These are phyloP conservation scores for Oceanodroma leucorhoa DNA, from an alignment of 2,797 vertebrate species.

Conservation along the genomic window DNA sequence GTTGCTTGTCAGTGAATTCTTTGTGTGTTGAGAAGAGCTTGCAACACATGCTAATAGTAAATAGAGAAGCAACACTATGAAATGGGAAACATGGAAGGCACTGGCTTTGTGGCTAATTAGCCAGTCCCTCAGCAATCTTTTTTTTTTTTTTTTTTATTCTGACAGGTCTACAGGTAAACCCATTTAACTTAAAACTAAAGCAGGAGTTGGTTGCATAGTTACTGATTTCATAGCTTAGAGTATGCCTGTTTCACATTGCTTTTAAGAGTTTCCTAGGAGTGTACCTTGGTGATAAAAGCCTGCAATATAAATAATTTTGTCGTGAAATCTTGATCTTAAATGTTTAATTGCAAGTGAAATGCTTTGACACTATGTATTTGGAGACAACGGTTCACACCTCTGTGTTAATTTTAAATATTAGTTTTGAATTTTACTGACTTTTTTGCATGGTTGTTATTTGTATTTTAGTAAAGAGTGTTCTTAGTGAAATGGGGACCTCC, in stretches of 20 bases:
- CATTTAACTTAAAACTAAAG: neutral
- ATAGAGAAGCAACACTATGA: neutral
- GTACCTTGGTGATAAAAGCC: neutral
- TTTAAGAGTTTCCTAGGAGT: neutral
- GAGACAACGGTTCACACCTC: neutral
- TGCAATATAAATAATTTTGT: neutral
- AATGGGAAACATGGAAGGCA: neutral
- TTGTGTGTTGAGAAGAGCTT: neutral
- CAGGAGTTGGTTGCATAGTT: neutral
- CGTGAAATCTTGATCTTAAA: neutral
- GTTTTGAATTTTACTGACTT: neutral
- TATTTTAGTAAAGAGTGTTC: neutral
- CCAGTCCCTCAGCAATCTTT: neutral
- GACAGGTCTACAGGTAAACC: neutral
- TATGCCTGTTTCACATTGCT: neutral
- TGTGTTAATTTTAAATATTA: neutral
- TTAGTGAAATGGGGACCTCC: neutral
- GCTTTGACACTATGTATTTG: neutral
- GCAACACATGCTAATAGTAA: rapidly evolving
- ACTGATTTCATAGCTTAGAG: neutral
- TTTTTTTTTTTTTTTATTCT: neutral
- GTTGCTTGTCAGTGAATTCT: neutral
- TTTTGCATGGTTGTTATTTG: neutral
- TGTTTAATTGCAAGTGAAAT: neutral
- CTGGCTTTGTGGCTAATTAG: neutral